Conservation (phyloP, 1,140 invertebrate species). For the Proctacanthus coquilletti region DNA sequence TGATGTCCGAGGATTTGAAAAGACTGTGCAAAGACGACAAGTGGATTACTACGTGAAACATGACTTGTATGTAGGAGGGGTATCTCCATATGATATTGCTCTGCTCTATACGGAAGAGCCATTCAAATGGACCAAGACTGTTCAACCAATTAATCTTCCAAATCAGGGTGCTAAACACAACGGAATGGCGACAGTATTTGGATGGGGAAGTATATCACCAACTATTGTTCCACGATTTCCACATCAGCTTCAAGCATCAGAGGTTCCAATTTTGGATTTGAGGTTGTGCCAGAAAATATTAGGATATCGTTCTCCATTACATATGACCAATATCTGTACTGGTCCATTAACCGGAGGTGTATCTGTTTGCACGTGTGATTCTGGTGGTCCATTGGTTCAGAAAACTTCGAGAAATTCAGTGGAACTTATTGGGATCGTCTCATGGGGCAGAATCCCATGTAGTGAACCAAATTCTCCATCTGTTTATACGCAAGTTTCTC, state of each 20-base stretch:
- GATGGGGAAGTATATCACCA: slow-evolving; percentile 33
- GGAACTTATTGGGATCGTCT: slow-evolving; percentile 27
- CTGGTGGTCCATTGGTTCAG: slow-evolving; percentile 30
- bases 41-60: slow-evolving; percentile 23
- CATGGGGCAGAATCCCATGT: slow-evolving; percentile 27
- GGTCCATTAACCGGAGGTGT: slow-evolving; percentile 32
- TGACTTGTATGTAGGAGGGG: slow-evolving; percentile 23
- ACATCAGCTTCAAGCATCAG: slow-evolving; percentile 29
- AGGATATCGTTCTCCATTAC: slow-evolving; percentile 22
- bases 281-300: slow-evolving; percentile 20
- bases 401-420: slow-evolving; percentile 8
- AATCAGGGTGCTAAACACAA: slow-evolving; percentile 29
- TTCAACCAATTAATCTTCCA: slow-evolving; percentile 30
- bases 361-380: slow-evolving; percentile 34
- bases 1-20: slow-evolving; percentile 11
- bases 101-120: slow-evolving; percentile 32
- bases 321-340: slow-evolving; percentile 35
- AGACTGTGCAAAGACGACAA: slow-evolving; percentile 17
- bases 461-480: slow-evolving; percentile 47
- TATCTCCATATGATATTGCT: slow-evolving; percentile 37
- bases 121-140: slow-evolving; percentile 20
- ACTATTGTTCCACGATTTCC: slow-evolving; percentile 28
- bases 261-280: slow-evolving; percentile 31
- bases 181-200: slow-evolving; percentile 32
- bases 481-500: slow-evolving; percentile 53